Conservation (phyloP, 2,113 vertebrate species). For the Drymodes brunneopygia region DNA sequence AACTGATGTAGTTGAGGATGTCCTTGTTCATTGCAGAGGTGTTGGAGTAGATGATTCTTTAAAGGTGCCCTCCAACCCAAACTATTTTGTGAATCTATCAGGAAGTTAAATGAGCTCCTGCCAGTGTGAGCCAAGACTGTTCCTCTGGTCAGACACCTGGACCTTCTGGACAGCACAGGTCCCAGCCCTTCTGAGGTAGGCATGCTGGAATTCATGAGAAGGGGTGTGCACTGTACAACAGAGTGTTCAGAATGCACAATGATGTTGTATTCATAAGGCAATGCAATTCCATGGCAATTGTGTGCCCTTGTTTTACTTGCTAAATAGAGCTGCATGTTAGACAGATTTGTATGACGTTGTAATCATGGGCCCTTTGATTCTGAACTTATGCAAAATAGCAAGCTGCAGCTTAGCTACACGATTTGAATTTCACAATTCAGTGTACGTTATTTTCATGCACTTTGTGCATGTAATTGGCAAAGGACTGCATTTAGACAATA, state of each 20-base stretch:
- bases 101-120: not conserved
- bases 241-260: fast-evolving
- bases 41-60: not conserved
- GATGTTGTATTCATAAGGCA: not conserved
- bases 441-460: not conserved
- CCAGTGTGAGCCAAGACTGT: fast-evolving
- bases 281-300: not conserved
- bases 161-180: not conserved
- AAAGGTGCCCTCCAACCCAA: not conserved
- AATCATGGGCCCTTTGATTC: not conserved
- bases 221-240: not conserved
- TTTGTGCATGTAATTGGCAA: not conserved
- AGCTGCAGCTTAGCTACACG: not conserved
- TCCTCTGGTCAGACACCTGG: not conserved
- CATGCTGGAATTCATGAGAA: not conserved
- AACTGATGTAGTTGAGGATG: not conserved
- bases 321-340: not conserved
- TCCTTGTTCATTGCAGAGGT: not conserved
- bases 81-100: not conserved
- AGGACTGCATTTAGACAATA: not conserved
- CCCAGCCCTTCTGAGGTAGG: not conserved
- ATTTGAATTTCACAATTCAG: not conserved
- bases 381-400: not conserved
- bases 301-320: not conserved
- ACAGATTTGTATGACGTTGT: not conserved